Percentiles rank a stretch among this genome's conserved stretches.
Conservation (phyloP, 1,140 invertebrate species). For the Drosophila ficusphila region DNA sequence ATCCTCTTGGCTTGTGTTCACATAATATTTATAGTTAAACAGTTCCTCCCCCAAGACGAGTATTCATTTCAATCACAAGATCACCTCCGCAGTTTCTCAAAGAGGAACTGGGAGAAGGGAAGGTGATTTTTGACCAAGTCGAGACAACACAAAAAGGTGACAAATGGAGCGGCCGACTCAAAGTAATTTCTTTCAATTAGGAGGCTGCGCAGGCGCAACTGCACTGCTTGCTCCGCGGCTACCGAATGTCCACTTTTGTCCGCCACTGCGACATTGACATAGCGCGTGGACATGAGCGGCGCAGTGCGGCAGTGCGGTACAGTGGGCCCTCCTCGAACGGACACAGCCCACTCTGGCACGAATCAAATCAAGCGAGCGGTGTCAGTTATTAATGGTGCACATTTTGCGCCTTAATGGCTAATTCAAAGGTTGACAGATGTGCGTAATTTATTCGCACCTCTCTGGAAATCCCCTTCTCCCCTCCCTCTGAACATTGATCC, state of each 20-base stretch:
- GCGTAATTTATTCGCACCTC: slow-evolving; percentile 80
- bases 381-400: slow-evolving; percentile 84
- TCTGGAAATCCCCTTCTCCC: slow-evolving; percentile 7
- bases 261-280: slow-evolving; percentile 81
- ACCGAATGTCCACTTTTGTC: slow-evolving; percentile 68
- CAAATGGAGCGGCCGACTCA: slow-evolving; percentile 78
- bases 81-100: slow-evolving; percentile 18
- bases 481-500: slow-evolving; percentile 42
- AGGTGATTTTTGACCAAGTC: not conserved
- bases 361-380: slow-evolving; percentile 75
- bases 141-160: slow-evolving; percentile 69
- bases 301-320: slow-evolving; percentile 25
- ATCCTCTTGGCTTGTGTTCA: not conserved
- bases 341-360: slow-evolving; percentile 30
- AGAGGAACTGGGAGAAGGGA: not conserved
- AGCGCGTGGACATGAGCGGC: slow-evolving; percentile 68
- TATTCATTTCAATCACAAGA: slow-evolving; percentile 46
- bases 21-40: not conserved
- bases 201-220: slow-evolving; percentile 61
- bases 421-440: slow-evolving; percentile 84
- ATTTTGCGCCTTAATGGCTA: slow-evolving; percentile 84
- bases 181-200: slow-evolving; percentile 84
- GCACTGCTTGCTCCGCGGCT: slow-evolving; percentile 6
- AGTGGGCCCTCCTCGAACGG: slow-evolving; percentile 3
- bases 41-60: not conserved